phyloP scores from a whole-genome alignment of 2,888 invertebrate genomes.

The Erebia epiphron region DNA sequence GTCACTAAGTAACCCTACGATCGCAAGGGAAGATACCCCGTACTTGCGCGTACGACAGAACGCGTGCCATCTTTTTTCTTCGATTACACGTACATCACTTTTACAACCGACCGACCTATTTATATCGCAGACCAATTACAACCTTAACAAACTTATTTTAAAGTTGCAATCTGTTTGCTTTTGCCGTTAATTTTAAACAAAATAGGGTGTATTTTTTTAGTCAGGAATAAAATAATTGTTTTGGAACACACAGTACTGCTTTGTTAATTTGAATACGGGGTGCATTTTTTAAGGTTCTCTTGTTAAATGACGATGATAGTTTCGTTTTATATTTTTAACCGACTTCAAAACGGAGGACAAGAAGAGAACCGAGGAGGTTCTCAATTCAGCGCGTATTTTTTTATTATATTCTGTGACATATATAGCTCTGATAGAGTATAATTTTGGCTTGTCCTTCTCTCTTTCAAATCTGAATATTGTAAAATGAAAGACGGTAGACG shows the following conservation, averaged over 20 bases:
- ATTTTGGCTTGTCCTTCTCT: no score
- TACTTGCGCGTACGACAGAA: conserved; percentile 68
- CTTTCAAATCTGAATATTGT: no score
- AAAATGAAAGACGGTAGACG: no score
- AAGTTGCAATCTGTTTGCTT: conserved; percentile 30
- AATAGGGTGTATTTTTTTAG: conserved; percentile 52
- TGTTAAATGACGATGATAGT: not conserved
- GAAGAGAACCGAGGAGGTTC: no score
- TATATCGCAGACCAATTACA: conserved; percentile 30
- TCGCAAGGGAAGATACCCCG: conserved; percentile 73
- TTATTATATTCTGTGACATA: no score
- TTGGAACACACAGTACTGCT: conserved; percentile 76
- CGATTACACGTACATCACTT: conserved; percentile 67
- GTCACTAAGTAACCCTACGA: conserved; percentile 66
- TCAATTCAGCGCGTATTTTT: no score
- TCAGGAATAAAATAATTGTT: conserved; percentile 70
- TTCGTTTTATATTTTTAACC: not conserved
- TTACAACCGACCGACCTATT: conserved; percentile 50
- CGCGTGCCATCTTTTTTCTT: conserved; percentile 81
- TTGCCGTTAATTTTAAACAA: conserved; percentile 10
- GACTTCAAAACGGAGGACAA: no score
- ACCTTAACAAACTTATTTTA: conserved; percentile 27
- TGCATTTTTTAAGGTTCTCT: conserved; percentile 47
- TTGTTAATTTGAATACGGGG: conserved; percentile 81
- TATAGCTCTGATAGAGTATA: no score